Base-by-base conservation (phyloP, 53 echinoderm and acorn worm genomes). In the Astropecten irregularis region DNA sequence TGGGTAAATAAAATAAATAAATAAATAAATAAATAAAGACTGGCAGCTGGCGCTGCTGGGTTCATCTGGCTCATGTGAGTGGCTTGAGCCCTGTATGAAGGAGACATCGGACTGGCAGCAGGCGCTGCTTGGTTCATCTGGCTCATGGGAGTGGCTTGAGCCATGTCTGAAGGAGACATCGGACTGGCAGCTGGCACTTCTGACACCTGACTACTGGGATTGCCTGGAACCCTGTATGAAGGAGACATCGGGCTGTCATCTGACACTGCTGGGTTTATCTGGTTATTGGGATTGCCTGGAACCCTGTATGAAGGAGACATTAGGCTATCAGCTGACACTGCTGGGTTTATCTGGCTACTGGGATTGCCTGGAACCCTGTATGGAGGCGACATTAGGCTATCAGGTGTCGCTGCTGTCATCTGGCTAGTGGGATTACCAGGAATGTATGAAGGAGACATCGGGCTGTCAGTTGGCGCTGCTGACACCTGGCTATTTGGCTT, bases 121-220 rank as follows among this genome's bases (percentile, higher is more conserved):
- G 57, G 57, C 23, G 28, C 25, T 57, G 57, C 28, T 25, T 22
- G 2, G 26, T 57, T 16, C 57, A 57, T 57, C 57, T 22, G 57
- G 25, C 25, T 4, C 2, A 2, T 11, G 23, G 26, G 57, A 23
- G 20, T 57, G 26, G 2, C 22, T 16, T 22, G 57, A 57, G 25
- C 57, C 26, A 22, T 57, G 57, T 57, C 20, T 57, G 57, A 57
- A 57, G 57, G 57, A 57, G 57, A 57, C 22, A 57, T 57, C 26
- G 57, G 57, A 26, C 23, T 57, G 57, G 6, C 3, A 57, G 26
- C 57, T 57, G 57, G 26, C 20, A 22, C n/a, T 57, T 22, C 3
- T 57, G 57, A 23, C 57, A 57, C 16, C 53, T 22, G 57, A 57
- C 25, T 57, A 4, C 25, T 57, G 4, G 23, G 25, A 23, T 57